Evolutionary conservation across 2,797 vertebrate genomes (phyloP).

Genomic region (Lepilemur septentrionalis): DNA sequence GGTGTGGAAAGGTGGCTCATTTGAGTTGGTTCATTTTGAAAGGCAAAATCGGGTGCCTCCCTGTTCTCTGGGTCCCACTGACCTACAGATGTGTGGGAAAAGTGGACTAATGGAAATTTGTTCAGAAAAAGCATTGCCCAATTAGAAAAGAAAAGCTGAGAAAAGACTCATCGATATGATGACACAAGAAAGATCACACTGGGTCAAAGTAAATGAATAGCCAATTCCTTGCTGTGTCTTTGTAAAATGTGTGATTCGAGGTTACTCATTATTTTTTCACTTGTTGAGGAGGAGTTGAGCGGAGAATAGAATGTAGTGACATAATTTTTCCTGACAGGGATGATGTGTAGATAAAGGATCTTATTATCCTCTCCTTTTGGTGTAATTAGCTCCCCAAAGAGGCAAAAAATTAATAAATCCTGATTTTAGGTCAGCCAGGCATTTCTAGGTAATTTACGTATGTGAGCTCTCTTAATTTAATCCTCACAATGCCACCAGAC

Average conservation of each 20-base stretch:
- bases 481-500: neutral
- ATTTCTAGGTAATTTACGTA: neutral
- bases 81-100: neutral
- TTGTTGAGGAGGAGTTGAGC: neutral
- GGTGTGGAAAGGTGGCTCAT: neutral
- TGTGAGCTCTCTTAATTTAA: neutral
- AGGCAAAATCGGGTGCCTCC: neutral
- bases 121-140: neutral
- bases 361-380: neutral
- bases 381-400: neutral
- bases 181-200: neutral
- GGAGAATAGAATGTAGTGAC: neutral
- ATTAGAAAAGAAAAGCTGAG: neutral
- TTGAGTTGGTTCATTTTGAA: neutral
- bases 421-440: neutral
- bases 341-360: neutral
- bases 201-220: neutral
- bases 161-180: neutral
- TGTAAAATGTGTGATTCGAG: neutral
- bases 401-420: neutral
- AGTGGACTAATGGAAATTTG: neutral
- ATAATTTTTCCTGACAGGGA: neutral
- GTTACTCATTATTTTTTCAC: neutral
- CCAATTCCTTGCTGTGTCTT: neutral
- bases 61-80: neutral